phyloP scores from a whole-genome alignment of 2,888 invertebrate species.

The Drosophila putrida region DNA sequence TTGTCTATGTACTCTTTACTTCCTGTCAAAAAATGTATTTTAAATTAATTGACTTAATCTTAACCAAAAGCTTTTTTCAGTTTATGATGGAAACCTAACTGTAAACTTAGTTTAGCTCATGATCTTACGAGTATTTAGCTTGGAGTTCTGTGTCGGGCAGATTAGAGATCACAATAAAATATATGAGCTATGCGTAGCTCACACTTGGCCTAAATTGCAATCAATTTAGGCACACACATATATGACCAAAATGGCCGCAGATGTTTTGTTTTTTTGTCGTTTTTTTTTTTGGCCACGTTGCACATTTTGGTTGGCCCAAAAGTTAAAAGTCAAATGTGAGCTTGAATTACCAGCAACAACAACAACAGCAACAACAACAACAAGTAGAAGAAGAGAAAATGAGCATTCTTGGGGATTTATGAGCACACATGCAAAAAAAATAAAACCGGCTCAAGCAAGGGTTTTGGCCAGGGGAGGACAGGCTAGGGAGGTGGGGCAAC shows the following conservation, averaged over 20 bases:
- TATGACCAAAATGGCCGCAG: conserved; percentile 68
- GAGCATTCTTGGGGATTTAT: conserved; percentile 76
- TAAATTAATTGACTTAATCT: no score
- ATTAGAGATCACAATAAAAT: conserved; percentile 4
- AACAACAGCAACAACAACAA: conserved; percentile 21
- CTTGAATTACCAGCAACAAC: conserved; percentile 65
- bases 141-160: not conserved
- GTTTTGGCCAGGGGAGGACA: conserved; percentile 29
- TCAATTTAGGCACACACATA: conserved; percentile 46
- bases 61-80: no score
- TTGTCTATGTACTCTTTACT: no score
- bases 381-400: conserved; percentile 54
- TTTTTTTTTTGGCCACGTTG: conserved; percentile 61
- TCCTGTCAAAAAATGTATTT: no score
- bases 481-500: conserved; percentile 11
- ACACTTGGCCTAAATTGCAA: conserved; percentile 42
- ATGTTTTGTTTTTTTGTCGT: conserved; percentile 21
- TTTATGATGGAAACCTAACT: no score
- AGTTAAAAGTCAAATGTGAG: conserved; percentile 81
- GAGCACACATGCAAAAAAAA: conserved; percentile 70
- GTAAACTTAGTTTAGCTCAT: not conserved
- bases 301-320: conserved; percentile 70
- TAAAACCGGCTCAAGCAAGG: conserved; percentile 67
- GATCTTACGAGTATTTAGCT: not conserved
- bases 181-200: conserved; percentile 26